A percentile compares a stretch with the other conserved stretches of the same genome.
Conservation (phyloP, 2,888 invertebrate genomes). For the Punctoribates punctum region DNA sequence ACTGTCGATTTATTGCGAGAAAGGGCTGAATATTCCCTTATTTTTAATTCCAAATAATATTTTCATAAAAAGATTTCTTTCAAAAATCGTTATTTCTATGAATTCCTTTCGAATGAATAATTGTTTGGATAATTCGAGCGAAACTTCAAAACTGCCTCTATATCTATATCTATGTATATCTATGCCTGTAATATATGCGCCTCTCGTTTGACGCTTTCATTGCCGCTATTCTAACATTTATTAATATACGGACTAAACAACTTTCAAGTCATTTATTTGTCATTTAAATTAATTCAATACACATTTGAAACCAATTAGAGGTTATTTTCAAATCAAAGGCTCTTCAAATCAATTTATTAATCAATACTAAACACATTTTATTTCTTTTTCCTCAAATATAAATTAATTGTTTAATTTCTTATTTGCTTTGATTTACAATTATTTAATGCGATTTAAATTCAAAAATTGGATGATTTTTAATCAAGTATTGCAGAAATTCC, state of each 20-base stretch:
- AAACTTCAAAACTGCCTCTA: constrained; percentile 4
- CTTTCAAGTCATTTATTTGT: neutral
- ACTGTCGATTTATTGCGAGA: no score
- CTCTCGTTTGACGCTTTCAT: neutral
- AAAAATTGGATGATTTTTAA: no score
- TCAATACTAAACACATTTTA: neutral
- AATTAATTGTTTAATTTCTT: no score
- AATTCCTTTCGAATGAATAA: no score
- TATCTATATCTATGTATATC: neutral
- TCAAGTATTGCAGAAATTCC: no score
- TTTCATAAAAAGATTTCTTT: no score
- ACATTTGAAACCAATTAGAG: neutral
- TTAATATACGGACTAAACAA: neutral
- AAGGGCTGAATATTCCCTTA: no score
- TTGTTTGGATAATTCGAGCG: no score
- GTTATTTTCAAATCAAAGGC: neutral
- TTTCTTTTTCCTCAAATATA: neutral
- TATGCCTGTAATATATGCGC: neutral
- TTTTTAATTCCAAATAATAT: no score
- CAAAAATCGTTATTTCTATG: no score
- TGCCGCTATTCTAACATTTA: neutral
- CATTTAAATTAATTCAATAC: neutral
- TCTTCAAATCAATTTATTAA: neutral
- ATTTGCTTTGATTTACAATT: no score
- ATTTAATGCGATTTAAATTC: no score